A percentile compares a stretch with the other conserved stretches of the same genome.
Conservation (phyloP, 2,888 invertebrate species). For the Melanophora roralis region DNA sequence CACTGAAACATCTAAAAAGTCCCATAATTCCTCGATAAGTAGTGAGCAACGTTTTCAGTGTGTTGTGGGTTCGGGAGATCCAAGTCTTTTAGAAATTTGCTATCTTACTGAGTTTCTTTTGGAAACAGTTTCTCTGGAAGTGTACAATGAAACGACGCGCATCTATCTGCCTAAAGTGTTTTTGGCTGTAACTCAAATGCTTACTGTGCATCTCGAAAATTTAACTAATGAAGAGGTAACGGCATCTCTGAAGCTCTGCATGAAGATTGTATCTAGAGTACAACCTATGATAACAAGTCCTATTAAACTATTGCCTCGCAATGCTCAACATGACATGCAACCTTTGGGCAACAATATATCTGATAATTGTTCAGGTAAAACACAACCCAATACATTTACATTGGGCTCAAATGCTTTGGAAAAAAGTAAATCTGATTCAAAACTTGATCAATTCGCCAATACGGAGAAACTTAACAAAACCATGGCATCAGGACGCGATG, state of each 20-base stretch:
- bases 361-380: constrained; percentile 39
- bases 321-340: constrained; percentile 54
- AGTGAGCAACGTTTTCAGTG: constrained; percentile 69
- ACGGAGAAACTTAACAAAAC: constrained; percentile 33
- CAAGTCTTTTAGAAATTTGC: constrained; percentile 84
- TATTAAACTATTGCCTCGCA: constrained; percentile 69
- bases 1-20: constrained; percentile 44
- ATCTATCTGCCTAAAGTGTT: constrained; percentile 88
- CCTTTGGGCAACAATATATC: constrained; percentile 62
- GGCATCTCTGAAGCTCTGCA: constrained; percentile 82
- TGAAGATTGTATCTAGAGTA: constrained; percentile 85
- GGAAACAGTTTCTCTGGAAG: constrained; percentile 86
- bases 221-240: constrained; percentile 80
- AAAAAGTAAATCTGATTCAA: constrained; percentile 84
- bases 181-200: constrained; percentile 81
- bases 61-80: constrained; percentile 81
- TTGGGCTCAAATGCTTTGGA: constrained; percentile 76
- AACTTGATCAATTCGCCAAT: constrained; percentile 78
- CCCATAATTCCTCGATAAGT: constrained; percentile 51
- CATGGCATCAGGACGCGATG: constrained; percentile 62
- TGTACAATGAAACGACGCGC: constrained; percentile 86
- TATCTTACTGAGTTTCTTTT: constrained; percentile 85
- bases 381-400: constrained; percentile 54
- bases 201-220: constrained; percentile 79
- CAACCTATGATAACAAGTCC: constrained; percentile 81